Conservation (phyloP, 2,888 invertebrate species). For the Sphaeridia pumilis region DNA sequence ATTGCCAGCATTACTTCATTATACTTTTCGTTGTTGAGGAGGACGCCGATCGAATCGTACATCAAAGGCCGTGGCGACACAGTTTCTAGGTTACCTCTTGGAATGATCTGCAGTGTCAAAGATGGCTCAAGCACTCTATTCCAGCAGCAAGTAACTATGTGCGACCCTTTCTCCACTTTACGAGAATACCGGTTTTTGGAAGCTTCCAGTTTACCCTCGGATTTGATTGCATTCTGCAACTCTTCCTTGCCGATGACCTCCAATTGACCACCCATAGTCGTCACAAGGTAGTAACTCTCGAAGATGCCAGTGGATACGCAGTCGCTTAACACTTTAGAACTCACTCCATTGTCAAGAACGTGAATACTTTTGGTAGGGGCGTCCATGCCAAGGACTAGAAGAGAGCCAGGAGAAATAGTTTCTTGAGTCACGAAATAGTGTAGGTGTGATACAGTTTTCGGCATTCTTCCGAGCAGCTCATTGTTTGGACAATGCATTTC, state of each 20-base stretch:
- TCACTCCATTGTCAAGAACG: conserved; percentile 16
- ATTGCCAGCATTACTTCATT: conserved; percentile 32
- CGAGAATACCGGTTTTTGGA: conserved; percentile 17
- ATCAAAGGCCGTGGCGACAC: conserved; percentile 69
- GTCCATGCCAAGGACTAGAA: conserved; percentile 24
- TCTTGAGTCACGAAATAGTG: not conserved
- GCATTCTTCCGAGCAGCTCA: conserved; percentile 11
- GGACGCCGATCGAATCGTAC: conserved; percentile 20
- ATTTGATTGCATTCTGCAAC: conserved; percentile 5
- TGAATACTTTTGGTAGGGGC: conserved; percentile 24
- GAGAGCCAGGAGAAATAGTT: not conserved
- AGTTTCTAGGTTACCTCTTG: conserved; percentile 85
- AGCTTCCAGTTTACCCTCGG: not conserved
- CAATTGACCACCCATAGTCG: conserved; percentile 29
- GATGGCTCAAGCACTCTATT: conserved; percentile 33
- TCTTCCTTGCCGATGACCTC: conserved; percentile 23
- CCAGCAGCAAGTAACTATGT: conserved; percentile 28
- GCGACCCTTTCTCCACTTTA: conserved; percentile 33
- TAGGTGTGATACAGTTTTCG: conserved; percentile 5
- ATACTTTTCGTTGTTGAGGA: conserved; percentile 23
- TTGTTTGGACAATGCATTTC: conserved; percentile 8
- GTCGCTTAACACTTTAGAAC: conserved; percentile 22
- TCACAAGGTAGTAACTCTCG: conserved; percentile 23
- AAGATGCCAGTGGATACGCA: conserved; percentile 25
- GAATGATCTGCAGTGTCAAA: conserved; percentile 67